Base-by-base conservation (phyloP, 1,140 invertebrate species). In the Drosophila ananassae region DNA sequence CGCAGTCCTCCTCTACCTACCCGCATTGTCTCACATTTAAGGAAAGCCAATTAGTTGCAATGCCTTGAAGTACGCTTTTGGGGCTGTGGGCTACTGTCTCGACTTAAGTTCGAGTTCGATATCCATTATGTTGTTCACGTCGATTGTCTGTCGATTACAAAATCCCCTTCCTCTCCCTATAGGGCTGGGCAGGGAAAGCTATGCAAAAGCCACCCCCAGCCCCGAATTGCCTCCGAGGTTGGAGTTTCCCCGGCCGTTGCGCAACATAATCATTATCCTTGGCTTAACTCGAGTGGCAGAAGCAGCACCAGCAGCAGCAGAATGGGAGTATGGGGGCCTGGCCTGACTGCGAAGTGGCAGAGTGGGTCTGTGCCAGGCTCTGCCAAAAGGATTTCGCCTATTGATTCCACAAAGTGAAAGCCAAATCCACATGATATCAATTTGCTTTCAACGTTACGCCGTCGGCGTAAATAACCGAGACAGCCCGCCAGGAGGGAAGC, bases 391-490 rank as follows among this genome's bases (percentile, higher is more conserved):
- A 89, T 89, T 89, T 77, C 76, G 83, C 79, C 79, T 76, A 89
- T 89, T 89, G 83, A 89, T 89, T 77, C 72, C 84, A 54, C 79
- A 73, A 89, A 83, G 83, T 89, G 83, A 89, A 87, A 89, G 79
- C 83, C 79, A 87, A 87, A 89, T 89, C 83, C 83, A 79, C 83
- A 89, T 89, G 85, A 89, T 89, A 89, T 89, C 83, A 89, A 89
- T 89, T 89, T 89, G 83, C 83, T 89, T 89, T 89, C 79, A 89
- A 79, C 83, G 75, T 87, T 79, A 56, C 51, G 73, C 79, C 77
- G 39, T 54, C 69, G 74, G 83, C 82, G 78, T 82, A 87, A 87
- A 87, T 85, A 85, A 82, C 76, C 77, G 78, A 78, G 57, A 57
- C 82, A 82, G 75, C 17, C 62, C 55, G 82, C 67, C 58, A 47